Conservation (phyloP, 2,797 vertebrate genomes). For the Cryptoprocta ferox region DNA sequence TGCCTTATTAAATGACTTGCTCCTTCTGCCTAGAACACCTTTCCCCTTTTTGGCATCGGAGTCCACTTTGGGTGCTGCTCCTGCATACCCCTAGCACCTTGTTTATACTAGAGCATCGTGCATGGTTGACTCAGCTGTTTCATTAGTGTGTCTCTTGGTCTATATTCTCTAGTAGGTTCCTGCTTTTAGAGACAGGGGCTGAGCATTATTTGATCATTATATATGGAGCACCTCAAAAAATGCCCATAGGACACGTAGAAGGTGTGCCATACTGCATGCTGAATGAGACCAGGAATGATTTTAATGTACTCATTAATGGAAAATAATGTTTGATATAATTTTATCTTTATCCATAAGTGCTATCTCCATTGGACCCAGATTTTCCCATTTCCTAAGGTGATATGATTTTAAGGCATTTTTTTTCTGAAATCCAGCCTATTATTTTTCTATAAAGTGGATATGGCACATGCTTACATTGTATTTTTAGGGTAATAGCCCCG, state of each 20-base stretch:
- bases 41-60: background rate
- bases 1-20: background rate
- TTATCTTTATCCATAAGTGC: background rate
- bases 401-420: background rate
- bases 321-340: background rate
- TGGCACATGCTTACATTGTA: background rate
- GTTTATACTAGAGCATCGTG: rapidly evolving
- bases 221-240: background rate
- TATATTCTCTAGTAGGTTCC: background rate
- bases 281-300: background rate
- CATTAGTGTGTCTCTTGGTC: background rate
- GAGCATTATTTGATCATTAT: background rate
- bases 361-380: background rate
- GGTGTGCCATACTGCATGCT: background rate
- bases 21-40: background rate
- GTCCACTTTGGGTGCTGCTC: background rate
- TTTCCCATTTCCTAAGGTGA: background rate
- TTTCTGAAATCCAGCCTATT: background rate
- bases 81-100: rapidly evolving
- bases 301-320: background rate
- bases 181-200: background rate
- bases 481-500: background rate
- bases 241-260: background rate
- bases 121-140: background rate
- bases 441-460: background rate